Conservation (phyloP, 2,113 vertebrate genomes). For the Bos indicus region DNA sequence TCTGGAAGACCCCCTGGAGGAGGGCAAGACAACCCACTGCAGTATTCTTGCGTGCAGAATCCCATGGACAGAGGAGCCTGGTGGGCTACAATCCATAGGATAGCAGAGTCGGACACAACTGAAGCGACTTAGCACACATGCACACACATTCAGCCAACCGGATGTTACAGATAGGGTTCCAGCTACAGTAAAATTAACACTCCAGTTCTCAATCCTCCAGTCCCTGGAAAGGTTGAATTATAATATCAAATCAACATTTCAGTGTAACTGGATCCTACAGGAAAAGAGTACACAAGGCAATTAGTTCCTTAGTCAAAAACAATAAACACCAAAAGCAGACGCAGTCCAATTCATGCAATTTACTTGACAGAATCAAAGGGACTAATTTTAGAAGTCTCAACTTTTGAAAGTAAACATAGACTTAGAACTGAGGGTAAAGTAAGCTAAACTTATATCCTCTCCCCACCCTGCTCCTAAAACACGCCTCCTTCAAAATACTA, state of each 20-base stretch:
- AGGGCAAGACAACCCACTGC: background rate
- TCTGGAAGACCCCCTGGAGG: background rate
- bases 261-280: background rate
- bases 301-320: background rate
- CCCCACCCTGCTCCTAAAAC: fast-evolving
- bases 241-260: background rate
- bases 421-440: background rate
- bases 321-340: background rate
- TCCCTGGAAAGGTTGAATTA: background rate
- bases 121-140: background rate
- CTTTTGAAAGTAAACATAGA: background rate
- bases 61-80: background rate
- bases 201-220: background rate
- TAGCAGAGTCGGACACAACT: background rate
- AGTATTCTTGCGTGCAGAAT: background rate
- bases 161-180: background rate
- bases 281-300: background rate
- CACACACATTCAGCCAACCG: background rate
- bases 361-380: background rate
- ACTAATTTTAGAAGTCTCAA: background rate
- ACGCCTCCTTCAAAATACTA: background rate
- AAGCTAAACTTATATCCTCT: background rate
- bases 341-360: background rate
- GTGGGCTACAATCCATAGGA: background rate
- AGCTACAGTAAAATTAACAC: background rate